Evolutionary conservation across 2,888 invertebrate species (phyloP).

Genomic region (Drosophila stalkeri): DNA sequence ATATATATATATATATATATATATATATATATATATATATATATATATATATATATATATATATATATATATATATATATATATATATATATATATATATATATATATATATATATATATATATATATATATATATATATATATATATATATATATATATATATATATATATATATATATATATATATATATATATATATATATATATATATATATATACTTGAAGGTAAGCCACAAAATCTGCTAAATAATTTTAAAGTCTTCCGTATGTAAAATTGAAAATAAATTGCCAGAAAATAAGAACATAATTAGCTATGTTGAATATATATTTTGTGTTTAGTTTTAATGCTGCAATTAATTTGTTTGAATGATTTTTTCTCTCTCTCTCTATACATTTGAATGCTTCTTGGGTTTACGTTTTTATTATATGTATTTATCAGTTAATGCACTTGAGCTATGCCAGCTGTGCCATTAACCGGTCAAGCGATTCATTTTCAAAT

Average conservation of each 20-base stretch:
- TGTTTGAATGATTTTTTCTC: not conserved
- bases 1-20: not conserved
- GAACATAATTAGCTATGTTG: not conserved
- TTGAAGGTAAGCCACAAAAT: not conserved
- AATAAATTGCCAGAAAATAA: slow-evolving; percentile 8
- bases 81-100: not conserved
- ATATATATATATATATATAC: not conserved
- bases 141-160: not conserved
- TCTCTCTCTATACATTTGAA: not conserved
- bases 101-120: not conserved
- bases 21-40: not conserved
- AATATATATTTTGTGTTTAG: not conserved
- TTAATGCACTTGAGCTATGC: slow-evolving; percentile 33
- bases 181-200: not conserved
- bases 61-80: not conserved
- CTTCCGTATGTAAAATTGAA: not conserved
- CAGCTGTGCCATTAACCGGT: slow-evolving; percentile 39
- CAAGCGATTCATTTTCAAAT: slow-evolving; percentile 35
- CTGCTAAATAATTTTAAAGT: not conserved
- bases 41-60: not conserved
- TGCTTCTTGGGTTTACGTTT: not conserved
- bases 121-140: not conserved
- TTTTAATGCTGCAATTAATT: not conserved
- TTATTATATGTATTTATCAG: slow-evolving; percentile 5
- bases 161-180: not conserved